Percentiles rank a stretch among this genome's conserved stretches.
phyloP scores from a whole-genome alignment of 1,140 invertebrate genomes.

The Bombus breviceps region DNA sequence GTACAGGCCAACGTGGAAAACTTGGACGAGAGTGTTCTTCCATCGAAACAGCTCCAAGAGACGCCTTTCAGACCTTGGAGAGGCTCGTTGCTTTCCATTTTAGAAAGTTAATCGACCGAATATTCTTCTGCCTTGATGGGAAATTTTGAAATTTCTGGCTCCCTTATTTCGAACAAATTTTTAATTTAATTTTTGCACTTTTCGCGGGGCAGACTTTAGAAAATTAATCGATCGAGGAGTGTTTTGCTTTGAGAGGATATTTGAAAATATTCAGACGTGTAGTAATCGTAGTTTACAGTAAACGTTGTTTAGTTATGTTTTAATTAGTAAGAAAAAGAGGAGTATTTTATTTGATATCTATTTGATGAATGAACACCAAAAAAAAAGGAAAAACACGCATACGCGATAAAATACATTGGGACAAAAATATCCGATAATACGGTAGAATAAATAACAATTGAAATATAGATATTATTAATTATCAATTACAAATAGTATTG shows the following conservation, averaged over 20 bases:
- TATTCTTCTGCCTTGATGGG: not conserved
- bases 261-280: not conserved
- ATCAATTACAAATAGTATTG: no score
- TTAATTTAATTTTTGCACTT: not conserved
- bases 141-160: not conserved
- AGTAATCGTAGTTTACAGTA: no score
- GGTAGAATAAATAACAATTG: no score
- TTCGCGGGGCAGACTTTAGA: no score
- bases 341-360: no score
- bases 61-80: not conserved
- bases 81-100: not conserved
- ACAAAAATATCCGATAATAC: no score
- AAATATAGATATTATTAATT: no score
- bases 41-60: not conserved
- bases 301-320: no score
- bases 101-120: not conserved
- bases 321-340: no score
- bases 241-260: not conserved
- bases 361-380: no score
- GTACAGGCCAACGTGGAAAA: not conserved
- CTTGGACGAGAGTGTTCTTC: not conserved
- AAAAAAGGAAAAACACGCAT: no score
- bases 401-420: no score
- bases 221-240: not conserved
- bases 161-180: not conserved